Conservation (phyloP, 2,113 vertebrate genomes). For the Cheilinus undulatus region DNA sequence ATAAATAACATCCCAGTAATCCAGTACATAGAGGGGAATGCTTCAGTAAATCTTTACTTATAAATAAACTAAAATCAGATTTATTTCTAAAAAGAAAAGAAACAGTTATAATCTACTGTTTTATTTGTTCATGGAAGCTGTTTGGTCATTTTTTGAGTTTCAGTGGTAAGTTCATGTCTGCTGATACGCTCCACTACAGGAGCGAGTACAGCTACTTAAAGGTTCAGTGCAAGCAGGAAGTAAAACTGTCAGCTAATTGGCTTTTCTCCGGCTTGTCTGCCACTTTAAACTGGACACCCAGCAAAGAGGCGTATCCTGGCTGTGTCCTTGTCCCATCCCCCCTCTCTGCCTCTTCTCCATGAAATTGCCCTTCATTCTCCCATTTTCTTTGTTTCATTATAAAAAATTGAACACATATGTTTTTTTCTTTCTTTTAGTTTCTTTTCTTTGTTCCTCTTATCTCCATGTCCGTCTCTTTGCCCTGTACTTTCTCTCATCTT, state of each 20-base stretch:
- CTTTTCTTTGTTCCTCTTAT: constrained; percentile 20
- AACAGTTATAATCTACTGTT: no score
- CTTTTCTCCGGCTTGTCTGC: constrained; percentile 73
- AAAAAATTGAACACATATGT: constrained; percentile 4
- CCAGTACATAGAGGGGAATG: no score
- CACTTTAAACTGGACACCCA: constrained; percentile 55
- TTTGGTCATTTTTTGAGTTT: neutral
- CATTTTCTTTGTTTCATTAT: constrained; percentile 11
- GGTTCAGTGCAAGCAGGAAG: constrained; percentile 48
- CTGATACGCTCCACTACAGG: neutral
- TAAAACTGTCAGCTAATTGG: constrained; percentile 74
- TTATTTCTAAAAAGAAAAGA: no score
- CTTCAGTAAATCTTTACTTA: no score
- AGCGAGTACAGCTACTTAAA: constrained; percentile 43
- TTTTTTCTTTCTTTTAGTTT: neutral
- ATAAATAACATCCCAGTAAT: no score
- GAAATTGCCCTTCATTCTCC: constrained; percentile 2
- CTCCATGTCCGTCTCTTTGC: constrained; percentile 12
- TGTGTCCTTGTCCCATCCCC: constrained; percentile 16
- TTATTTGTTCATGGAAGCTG: neutral
- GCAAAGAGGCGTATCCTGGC: constrained; percentile 58
- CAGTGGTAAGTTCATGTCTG: neutral
- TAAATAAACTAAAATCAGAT: no score
- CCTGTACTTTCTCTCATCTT: constrained; percentile 24
- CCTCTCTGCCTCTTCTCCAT: constrained; percentile 8